Evolutionary conservation across 2,113 vertebrate species (phyloP).

Genomic region (Nestor notabilis): DNA sequence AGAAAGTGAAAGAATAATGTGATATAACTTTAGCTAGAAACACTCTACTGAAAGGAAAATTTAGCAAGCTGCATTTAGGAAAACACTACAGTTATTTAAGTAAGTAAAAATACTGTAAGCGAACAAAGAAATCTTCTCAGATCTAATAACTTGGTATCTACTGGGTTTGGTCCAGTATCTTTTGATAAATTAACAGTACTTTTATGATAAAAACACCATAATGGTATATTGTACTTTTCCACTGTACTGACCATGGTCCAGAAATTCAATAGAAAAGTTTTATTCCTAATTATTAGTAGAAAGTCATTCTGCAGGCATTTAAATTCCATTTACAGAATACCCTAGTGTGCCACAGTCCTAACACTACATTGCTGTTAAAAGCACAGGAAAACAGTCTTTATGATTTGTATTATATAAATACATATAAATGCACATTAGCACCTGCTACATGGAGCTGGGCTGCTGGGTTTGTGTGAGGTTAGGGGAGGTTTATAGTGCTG

Average conservation of each 20-base stretch:
- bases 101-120: not conserved
- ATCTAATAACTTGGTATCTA: not conserved
- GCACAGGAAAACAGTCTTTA: not conserved
- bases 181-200: not conserved
- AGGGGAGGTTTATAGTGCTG: not conserved
- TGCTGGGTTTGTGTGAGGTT: not conserved
- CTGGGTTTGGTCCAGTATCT: not conserved
- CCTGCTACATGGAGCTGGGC: rapidly evolving
- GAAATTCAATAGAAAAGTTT: not conserved
- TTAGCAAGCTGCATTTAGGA: not conserved
- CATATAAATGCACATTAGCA: rapidly evolving
- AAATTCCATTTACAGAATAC: not conserved
- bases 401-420: not conserved
- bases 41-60: not conserved
- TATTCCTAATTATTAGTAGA: not conserved
- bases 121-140: not conserved
- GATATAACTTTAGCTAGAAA: not conserved
- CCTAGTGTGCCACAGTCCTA: not conserved
- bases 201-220: not conserved
- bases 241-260: not conserved
- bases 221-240: not conserved
- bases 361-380: not conserved
- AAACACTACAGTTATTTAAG: not conserved
- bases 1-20: not conserved
- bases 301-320: not conserved